Percentiles rank a stretch among this genome's conserved stretches.
phyloP scores from a whole-genome alignment of 2,113 vertebrate species.

The Ailurus styani region DNA sequence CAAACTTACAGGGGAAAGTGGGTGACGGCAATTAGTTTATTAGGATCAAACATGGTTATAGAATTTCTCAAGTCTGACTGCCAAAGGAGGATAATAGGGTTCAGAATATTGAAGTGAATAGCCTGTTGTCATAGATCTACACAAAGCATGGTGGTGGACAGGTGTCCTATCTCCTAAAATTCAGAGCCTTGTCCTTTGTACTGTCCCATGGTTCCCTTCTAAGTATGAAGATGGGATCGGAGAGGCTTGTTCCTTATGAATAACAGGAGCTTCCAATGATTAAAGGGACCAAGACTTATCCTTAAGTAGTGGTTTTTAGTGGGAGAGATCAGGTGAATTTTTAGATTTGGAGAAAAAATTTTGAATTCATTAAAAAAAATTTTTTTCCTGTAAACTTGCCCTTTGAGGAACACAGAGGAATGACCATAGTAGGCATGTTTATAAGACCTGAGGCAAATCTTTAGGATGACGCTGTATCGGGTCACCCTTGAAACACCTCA shows the following conservation, averaged over 20 bases:
- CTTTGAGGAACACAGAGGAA: not conserved
- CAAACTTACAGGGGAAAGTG: not conserved
- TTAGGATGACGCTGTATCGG: not conserved
- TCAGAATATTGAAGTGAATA: not conserved
- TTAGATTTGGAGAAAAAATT: not conserved
- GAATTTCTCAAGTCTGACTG: not conserved
- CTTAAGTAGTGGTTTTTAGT: not conserved
- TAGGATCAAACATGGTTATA: not conserved
- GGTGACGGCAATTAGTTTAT: not conserved
- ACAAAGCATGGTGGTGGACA: not conserved
- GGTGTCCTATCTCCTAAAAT: not conserved
- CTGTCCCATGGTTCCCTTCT: not conserved
- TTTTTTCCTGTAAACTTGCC: not conserved
- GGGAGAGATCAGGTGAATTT: not conserved
- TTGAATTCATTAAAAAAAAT: not conserved
- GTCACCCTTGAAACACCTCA: not conserved
- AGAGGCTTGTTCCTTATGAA: not conserved
- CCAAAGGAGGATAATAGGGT: not conserved
- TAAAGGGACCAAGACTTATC: not conserved
- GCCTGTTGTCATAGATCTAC: not conserved
- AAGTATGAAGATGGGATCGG: not conserved
- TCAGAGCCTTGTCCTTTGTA: not conserved
- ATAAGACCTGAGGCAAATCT: not conserved
- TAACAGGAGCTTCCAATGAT: not conserved
- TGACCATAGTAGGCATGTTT: not conserved